phyloP scores from a whole-genome alignment of 2,113 vertebrate species.

The Coptodon bakossiorum region DNA sequence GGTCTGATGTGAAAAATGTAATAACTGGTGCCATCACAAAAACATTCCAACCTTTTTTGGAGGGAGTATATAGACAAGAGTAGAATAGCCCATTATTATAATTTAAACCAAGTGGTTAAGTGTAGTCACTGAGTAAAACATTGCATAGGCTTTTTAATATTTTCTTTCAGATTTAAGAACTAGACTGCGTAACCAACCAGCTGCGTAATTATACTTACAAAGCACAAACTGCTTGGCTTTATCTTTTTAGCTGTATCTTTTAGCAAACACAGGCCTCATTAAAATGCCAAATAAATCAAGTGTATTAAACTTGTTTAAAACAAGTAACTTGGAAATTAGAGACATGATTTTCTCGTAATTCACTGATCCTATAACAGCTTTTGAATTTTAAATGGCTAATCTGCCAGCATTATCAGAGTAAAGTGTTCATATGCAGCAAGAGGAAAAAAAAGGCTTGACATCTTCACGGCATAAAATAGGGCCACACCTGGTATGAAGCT shows the following conservation, averaged over 20 bases:
- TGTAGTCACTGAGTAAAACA: background rate
- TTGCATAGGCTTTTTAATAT: background rate
- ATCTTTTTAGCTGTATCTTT: background rate
- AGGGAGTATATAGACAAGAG: background rate
- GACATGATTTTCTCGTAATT: background rate
- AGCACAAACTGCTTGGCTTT: background rate
- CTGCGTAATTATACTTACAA: too few relatives aligned
- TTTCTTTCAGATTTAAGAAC: background rate
- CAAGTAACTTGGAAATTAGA: background rate
- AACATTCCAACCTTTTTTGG: background rate
- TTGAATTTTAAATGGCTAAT: background rate
- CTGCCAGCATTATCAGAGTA: background rate
- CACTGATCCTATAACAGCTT: background rate
- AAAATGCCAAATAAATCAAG: background rate
- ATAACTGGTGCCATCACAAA: background rate
- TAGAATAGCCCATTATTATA: background rate
- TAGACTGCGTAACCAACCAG: too few relatives aligned
- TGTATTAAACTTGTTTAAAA: background rate
- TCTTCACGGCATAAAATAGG: too few relatives aligned
- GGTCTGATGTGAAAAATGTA: background rate
- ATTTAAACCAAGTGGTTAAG: background rate
- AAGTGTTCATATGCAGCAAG: too few relatives aligned
- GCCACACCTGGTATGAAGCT: background rate
- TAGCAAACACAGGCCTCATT: background rate
- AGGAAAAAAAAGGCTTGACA: too few relatives aligned